Base-by-base conservation (phyloP, 2,113 vertebrate species). In the Chloropsis hardwickii region DNA sequence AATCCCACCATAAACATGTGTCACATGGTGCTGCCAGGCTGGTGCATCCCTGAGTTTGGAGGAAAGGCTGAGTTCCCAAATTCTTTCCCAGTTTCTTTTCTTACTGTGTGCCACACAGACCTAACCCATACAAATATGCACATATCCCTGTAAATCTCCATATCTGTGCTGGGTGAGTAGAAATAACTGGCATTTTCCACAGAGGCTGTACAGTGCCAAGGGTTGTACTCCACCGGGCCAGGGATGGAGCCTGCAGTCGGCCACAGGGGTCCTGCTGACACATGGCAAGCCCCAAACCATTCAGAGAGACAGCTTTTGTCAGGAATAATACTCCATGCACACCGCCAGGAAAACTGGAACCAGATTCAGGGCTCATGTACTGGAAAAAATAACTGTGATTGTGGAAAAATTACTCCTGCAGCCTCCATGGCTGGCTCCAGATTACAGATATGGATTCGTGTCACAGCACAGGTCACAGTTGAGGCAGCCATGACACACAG, bases 101-200 rank as follows among this genome's bases (percentile, higher is more conserved):
- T 81, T 23, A 5, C 47, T 35, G 9, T 14, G 23, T 5, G 6
- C 33, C 11, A 9, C 50, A 18, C 0, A 44, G 50, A 47, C 12
- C 45, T n/a, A 19, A 60, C 44, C 1, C 8, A 1, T 0, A 17
- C 51, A 15, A 31, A 8, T 0, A 5, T 3, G 11, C 47, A 27
- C 3, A 2, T 11, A 60, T 29, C 31, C 40, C 7, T 9, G 18
- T 39, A 39, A 74, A 24, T 42, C 57, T n/a, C 44, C 13, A 0
- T 16, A 5, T 4, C 66, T 10, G 10, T 23, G 28, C 47, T 44
- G 9, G 14, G 28, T 8, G 29, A 48, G 24, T 0, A 16, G 47
- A 9, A 37, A 33, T 2, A 73, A 29, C 9, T 21, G 65, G 19
- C n/a, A 2, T 85, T 84, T 78, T 39, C 58, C 31, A 33, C 33